phyloP scores from a whole-genome alignment of 2,888 invertebrate species.

The Drosophila buzzatii region DNA sequence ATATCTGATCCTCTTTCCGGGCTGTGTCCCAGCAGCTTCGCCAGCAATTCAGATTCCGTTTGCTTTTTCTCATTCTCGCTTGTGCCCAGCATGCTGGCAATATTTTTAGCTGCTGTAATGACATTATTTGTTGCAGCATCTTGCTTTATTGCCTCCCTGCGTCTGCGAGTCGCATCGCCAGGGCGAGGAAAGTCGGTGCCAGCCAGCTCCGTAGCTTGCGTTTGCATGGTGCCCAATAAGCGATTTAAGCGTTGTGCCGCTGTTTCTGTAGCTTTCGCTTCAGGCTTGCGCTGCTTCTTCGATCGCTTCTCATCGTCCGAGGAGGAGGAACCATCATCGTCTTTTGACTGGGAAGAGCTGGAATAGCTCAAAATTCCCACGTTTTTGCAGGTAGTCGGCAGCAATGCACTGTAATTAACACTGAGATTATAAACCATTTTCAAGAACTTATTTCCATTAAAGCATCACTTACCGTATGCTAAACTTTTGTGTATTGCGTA shows the following conservation, averaged over 20 bases:
- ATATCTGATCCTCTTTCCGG: constrained; percentile 17
- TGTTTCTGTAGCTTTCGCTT: constrained; percentile 61
- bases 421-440: not conserved
- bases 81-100: constrained; percentile 90
- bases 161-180: constrained; percentile 71
- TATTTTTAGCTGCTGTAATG: constrained; percentile 88
- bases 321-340: constrained; percentile 69
- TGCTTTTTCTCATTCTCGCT: constrained; percentile 87
- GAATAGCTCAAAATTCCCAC: constrained; percentile 58
- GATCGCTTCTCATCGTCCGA: constrained; percentile 79
- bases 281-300: constrained; percentile 51
- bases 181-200: constrained; percentile 76
- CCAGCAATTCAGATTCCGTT: constrained; percentile 90
- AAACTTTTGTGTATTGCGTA: constrained; percentile 48
- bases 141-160: constrained; percentile 62
- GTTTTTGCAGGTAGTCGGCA: constrained; percentile 70
- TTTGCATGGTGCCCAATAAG: constrained; percentile 83
- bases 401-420: constrained; percentile 38
- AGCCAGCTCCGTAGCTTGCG: constrained; percentile 74
- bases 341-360: constrained; percentile 65
- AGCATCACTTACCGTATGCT: constrained; percentile 43
- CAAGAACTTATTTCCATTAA: not conserved
- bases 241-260: constrained; percentile 82
- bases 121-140: constrained; percentile 71
- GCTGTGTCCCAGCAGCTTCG: constrained; percentile 87